Conservation (phyloP, 2,888 invertebrate genomes). For the Caenorhabditis angaria region DNA sequence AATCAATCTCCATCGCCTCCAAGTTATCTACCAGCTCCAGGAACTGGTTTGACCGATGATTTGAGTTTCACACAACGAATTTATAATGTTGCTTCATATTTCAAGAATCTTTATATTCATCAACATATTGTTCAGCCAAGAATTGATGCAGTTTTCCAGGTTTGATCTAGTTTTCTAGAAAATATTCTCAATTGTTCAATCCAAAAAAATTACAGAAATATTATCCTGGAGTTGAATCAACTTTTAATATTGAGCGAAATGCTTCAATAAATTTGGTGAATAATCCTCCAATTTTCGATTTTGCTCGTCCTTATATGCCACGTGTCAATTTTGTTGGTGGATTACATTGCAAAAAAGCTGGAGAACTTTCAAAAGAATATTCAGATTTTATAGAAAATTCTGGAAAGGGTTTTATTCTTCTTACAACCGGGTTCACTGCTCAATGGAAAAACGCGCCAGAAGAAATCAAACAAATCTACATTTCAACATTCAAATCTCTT, state of each 20-base stretch:
- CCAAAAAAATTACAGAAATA: constrained; percentile 29
- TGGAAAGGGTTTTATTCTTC: constrained; percentile 61
- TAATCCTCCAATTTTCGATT: constrained; percentile 72
- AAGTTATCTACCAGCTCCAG: constrained; percentile 71
- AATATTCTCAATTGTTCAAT: not conserved
- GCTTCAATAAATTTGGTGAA: constrained; percentile 72
- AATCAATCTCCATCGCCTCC: constrained; percentile 71
- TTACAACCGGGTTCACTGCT: constrained; percentile 63
- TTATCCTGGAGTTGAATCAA: constrained; percentile 51
- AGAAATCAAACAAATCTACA: constrained; percentile 46
- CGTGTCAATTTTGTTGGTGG: constrained; percentile 72
- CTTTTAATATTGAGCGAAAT: constrained; percentile 71
- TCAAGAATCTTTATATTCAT: constrained; percentile 68
- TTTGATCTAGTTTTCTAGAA: constrained; percentile 15
- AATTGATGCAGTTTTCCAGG: constrained; percentile 66
- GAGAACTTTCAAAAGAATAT: constrained; percentile 34
- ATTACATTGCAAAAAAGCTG: constrained; percentile 68
- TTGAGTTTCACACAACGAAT: constrained; percentile 62
- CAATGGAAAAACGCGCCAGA: constrained; percentile 67
- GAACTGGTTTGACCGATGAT: constrained; percentile 70
- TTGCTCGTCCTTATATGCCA: constrained; percentile 71
- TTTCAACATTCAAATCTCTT: constrained; percentile 57
- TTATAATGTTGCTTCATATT: constrained; percentile 66
- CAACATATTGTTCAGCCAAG: constrained; percentile 69
- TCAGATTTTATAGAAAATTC: constrained; percentile 8